Evolutionary conservation across 2,797 vertebrate species (phyloP).

Genomic region (Monodelphis domestica): DNA sequence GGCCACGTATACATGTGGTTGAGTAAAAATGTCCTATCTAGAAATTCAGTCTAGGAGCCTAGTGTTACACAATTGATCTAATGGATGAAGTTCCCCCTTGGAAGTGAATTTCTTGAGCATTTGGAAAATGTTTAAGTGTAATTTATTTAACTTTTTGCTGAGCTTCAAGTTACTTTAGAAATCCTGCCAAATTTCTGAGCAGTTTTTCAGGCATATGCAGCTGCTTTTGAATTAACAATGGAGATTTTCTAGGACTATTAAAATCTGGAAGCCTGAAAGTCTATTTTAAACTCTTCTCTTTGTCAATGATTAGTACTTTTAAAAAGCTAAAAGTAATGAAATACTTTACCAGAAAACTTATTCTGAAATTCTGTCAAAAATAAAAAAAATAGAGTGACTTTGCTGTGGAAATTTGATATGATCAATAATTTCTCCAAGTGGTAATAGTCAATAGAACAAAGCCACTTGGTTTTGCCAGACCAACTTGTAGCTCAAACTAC

Average conservation of each 20-base stretch:
- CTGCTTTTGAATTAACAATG: slow-evolving; percentile 78
- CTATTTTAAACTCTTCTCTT: slow-evolving; percentile 79
- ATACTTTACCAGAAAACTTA: slow-evolving; percentile 64
- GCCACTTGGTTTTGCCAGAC: not conserved
- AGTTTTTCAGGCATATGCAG: slow-evolving; percentile 74
- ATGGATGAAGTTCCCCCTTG: slow-evolving; percentile 49
- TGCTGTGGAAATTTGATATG: not conserved
- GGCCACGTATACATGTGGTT: not conserved
- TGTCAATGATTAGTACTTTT: slow-evolving; percentile 70
- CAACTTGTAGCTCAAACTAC: not conserved
- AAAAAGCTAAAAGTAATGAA: slow-evolving; percentile 69
- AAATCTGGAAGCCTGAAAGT: slow-evolving; percentile 76
- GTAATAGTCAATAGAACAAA: not conserved
- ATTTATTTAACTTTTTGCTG: slow-evolving; percentile 77
- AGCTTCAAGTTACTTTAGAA: slow-evolving; percentile 73
- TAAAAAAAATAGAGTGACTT: not conserved
- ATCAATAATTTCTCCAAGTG: not conserved
- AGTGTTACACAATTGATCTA: slow-evolving; percentile 16
- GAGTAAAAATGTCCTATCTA: not conserved
- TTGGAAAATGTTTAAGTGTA: slow-evolving; percentile 72
- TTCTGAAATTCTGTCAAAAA: slow-evolving; percentile 66
- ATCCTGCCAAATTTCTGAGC: slow-evolving; percentile 68
- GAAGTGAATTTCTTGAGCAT: slow-evolving; percentile 64
- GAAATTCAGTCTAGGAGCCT: slow-evolving; percentile 30
- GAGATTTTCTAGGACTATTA: slow-evolving; percentile 75